Evolutionary conservation across 2,888 invertebrate species (phyloP).

Genomic region (Girardia tigrina): DNA sequence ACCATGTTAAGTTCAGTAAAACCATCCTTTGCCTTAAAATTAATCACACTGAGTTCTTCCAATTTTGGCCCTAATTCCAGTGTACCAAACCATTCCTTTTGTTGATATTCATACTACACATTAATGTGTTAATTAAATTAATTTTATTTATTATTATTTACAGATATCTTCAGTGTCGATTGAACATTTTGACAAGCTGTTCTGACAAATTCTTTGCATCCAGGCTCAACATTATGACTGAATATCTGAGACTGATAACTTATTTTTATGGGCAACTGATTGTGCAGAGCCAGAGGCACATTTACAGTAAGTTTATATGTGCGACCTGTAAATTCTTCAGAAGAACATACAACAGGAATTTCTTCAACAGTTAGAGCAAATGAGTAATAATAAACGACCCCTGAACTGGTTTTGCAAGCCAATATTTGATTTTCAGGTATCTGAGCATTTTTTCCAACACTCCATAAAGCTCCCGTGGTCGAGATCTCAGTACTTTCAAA

Average conservation of each 20-base stretch:
- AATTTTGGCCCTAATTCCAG: neutral
- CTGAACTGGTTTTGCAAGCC: neutral
- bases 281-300: constrained; percentile 25
- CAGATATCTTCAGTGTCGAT: neutral
- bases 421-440: neutral
- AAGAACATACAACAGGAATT: neutral
- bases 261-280: constrained; percentile 17
- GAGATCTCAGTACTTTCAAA: neutral
- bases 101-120: neutral
- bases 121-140: neutral
- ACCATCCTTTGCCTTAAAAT: neutral
- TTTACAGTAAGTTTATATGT: constrained; percentile 7
- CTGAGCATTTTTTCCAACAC: neutral
- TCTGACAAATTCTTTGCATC: neutral
- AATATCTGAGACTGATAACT: constrained; percentile 13
- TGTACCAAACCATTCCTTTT: constrained; percentile 17
- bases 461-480: neutral
- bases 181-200: neutral
- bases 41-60: constrained; percentile 29
- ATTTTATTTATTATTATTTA: no score
- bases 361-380: neutral
- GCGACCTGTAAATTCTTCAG: neutral
- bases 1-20: constrained; percentile 3
- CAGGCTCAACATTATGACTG: neutral
- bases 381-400: neutral